phyloP scores from a whole-genome alignment of 2,113 vertebrate genomes.

The Sylvietta virens region DNA sequence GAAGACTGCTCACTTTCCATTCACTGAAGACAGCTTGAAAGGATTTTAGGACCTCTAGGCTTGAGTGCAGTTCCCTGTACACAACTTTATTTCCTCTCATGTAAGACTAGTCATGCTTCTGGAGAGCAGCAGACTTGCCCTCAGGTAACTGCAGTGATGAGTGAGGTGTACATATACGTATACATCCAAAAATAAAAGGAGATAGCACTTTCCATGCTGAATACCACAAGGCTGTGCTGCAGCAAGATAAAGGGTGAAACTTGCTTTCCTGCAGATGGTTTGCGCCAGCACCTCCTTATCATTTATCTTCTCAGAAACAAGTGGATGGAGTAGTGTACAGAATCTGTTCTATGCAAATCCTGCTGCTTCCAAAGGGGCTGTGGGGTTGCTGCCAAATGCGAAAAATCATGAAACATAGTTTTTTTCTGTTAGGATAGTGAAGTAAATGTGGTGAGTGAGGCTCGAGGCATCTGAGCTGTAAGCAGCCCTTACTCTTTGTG shows the following conservation, averaged over 20 bases:
- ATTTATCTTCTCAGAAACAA: background rate
- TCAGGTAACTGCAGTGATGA: background rate
- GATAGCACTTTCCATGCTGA: background rate
- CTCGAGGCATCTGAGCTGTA: background rate
- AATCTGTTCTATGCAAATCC: background rate
- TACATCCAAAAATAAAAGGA: background rate
- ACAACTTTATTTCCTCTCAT: background rate
- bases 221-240: background rate
- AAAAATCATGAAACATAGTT: background rate
- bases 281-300: rapidly evolving
- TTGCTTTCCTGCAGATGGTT: background rate
- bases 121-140: background rate
- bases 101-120: background rate
- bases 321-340: background rate
- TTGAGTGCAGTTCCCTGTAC: background rate
- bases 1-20: background rate
- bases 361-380: background rate
- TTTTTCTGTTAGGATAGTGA: background rate
- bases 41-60: background rate
- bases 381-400: background rate
- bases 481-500: background rate
- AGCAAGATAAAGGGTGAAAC: background rate
- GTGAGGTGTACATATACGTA: background rate
- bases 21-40: background rate
- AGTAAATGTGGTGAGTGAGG: background rate